These are phyloP conservation scores for Acanthornis magna DNA, from an alignment of 2,797 vertebrate genomes.

Conservation along the genomic window DNA sequence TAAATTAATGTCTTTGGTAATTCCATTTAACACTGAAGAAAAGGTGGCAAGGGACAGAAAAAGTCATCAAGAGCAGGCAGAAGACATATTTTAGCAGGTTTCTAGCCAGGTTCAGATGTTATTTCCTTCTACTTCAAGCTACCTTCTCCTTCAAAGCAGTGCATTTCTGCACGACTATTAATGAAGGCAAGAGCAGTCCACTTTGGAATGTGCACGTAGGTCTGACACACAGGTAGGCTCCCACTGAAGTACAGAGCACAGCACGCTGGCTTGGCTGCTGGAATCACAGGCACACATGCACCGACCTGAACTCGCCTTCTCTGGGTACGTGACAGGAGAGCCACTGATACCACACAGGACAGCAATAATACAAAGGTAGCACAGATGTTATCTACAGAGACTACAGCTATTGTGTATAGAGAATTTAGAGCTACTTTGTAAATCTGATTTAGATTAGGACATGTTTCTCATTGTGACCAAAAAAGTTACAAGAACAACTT, in stretches of 20 bases:
- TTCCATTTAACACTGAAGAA: not conserved
- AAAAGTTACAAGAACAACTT: not conserved
- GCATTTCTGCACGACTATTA: not conserved
- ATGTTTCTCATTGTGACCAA: not conserved
- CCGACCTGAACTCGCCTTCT: accelerated
- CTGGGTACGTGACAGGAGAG: accelerated
- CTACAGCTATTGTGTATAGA: not conserved
- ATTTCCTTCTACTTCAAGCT: not conserved
- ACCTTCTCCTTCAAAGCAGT: not conserved
- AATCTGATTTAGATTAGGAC: not conserved
- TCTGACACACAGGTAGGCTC: not conserved
- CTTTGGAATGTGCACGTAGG: not conserved
- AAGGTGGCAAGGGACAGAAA: not conserved
- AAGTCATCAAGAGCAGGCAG: not conserved
- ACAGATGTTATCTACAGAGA: not conserved
- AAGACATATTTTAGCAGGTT: not conserved
- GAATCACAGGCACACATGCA: not conserved
- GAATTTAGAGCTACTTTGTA: not conserved
- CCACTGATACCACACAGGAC: not conserved
- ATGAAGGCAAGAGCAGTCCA: not conserved
- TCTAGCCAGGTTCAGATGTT: not conserved
- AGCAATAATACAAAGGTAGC: not conserved
- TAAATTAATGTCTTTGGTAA: not conserved
- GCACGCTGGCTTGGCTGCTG: not conserved
- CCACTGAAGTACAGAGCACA: not conserved